phyloP scores from a whole-genome alignment of 2,797 vertebrate genomes.

The Diplodus sargus region DNA sequence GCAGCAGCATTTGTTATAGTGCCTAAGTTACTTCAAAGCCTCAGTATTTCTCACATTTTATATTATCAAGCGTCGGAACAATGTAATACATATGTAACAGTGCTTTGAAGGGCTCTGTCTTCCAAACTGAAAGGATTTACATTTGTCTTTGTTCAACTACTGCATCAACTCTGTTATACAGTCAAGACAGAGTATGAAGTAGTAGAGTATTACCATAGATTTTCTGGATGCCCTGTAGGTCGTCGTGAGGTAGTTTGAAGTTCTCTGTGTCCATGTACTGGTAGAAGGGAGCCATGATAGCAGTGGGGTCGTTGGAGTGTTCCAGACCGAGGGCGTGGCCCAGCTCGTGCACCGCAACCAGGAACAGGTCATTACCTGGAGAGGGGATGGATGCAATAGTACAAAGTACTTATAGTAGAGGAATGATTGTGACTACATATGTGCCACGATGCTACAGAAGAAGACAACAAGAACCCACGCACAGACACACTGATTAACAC shows the following conservation, averaged over 20 bases:
- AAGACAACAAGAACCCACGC: not conserved
- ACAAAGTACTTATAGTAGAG: not conserved
- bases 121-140: not conserved
- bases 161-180: not conserved
- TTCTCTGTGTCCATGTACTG: slow-evolving; percentile 90
- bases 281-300: slow-evolving; percentile 92
- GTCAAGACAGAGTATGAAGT: not conserved
- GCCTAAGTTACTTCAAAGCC: slow-evolving; percentile 26
- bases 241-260: slow-evolving; percentile 90
- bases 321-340: slow-evolving; percentile 88
- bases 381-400: not conserved
- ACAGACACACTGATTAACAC: not conserved
- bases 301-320: slow-evolving; percentile 89
- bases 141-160: not conserved
- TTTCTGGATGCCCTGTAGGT: slow-evolving; percentile 91
- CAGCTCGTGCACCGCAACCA: slow-evolving; percentile 90
- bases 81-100: not conserved
- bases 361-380: slow-evolving; percentile 90
- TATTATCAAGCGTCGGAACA: slow-evolving; percentile 21
- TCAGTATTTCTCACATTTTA: slow-evolving; percentile 19
- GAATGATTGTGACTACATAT: not conserved
- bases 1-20: slow-evolving; percentile 30
- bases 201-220: slow-evolving; percentile 82
- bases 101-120: not conserved
- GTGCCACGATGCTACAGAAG: not conserved